A percentile compares a stretch with the other conserved stretches of the same genome.
These are phyloP conservation scores for Ornithorhynchus anatinus DNA, from an alignment of 2,113 vertebrate genomes.

Conservation along the genomic window DNA sequence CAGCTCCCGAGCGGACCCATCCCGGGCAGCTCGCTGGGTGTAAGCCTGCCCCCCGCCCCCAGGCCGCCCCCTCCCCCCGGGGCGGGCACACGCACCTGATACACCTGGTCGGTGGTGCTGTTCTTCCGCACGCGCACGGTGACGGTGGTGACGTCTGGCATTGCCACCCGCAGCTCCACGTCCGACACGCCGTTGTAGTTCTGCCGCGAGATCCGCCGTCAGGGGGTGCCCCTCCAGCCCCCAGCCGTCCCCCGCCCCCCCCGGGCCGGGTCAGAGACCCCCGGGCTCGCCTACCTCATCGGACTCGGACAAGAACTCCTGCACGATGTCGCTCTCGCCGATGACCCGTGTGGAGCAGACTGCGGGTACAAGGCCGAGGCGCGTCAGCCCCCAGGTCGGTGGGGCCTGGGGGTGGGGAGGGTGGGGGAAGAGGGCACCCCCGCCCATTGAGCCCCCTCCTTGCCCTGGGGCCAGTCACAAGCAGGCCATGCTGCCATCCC, in stretches of 20 bases:
- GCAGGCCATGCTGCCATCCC: too few species aligned
- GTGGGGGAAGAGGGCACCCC: too few species aligned
- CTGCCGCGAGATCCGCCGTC: constrained; percentile 55
- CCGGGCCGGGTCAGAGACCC: background rate
- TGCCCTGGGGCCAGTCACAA: too few species aligned
- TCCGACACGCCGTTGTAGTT: constrained; percentile 94
- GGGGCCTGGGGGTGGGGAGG: background rate
- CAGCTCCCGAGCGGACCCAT: background rate
- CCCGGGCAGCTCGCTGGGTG: accelerated
- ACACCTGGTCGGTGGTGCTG: constrained; percentile 97
- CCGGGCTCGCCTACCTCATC: constrained; percentile 83
- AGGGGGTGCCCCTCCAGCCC: background rate
- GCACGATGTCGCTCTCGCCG: constrained; percentile 97
- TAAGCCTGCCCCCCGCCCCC: background rate
- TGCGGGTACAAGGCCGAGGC: constrained; percentile 59
- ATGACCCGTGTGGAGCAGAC: constrained; percentile 95
- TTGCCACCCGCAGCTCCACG: constrained; percentile 89
- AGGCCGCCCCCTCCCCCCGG: background rate
- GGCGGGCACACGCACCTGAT: constrained; percentile 80
- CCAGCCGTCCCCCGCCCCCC: background rate
- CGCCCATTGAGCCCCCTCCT: too few species aligned
- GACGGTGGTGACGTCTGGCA: constrained; percentile 89
- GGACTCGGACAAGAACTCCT: constrained; percentile 96
- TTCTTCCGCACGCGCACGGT: constrained; percentile 95
- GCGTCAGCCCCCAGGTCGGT: too few species aligned